Evolutionary conservation across 2,113 vertebrate genomes (phyloP).

Genomic region (Nerophis ophidion): DNA sequence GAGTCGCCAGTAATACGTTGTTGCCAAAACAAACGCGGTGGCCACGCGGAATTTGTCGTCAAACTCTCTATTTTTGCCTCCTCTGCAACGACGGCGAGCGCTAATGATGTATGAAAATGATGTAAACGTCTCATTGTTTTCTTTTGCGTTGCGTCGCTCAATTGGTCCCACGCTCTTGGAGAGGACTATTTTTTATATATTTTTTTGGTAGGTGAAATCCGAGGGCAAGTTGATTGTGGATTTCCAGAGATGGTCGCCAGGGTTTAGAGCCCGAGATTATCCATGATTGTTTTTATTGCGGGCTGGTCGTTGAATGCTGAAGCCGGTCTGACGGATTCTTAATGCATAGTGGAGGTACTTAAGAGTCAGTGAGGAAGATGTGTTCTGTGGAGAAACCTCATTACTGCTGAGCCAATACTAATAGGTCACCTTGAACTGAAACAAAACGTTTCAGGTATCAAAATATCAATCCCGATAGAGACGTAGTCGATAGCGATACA

Average conservation of each 20-base stretch:
- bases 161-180: constrained; percentile 41
- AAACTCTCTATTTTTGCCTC: constrained; percentile 29
- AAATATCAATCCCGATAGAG: too few species aligned
- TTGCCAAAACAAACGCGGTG: constrained; percentile 58
- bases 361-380: constrained; percentile 39
- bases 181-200: too few species aligned
- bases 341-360: constrained; percentile 55
- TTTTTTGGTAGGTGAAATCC: too few species aligned
- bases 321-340: constrained; percentile 61
- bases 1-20: constrained; percentile 40
- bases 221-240: constrained; percentile 50
- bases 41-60: constrained; percentile 39
- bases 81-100: constrained; percentile 24
- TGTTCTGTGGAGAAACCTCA: neutral
- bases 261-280: constrained; percentile 64
- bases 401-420: too few species aligned
- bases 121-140: constrained; percentile 39
- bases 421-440: too few species aligned
- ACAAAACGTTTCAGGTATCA: too few species aligned
- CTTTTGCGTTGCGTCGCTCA: constrained; percentile 33
- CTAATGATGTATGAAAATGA: constrained; percentile 45
- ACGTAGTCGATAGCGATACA: too few species aligned
- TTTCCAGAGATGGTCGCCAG: constrained; percentile 63
- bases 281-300: constrained; percentile 58
- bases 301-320: constrained; percentile 64